Evolutionary conservation across 53 echinoderm and acorn worm species (phyloP), one percentile per base, ranked within the genome.

Genomic region (Luidia sarsii): DNA sequence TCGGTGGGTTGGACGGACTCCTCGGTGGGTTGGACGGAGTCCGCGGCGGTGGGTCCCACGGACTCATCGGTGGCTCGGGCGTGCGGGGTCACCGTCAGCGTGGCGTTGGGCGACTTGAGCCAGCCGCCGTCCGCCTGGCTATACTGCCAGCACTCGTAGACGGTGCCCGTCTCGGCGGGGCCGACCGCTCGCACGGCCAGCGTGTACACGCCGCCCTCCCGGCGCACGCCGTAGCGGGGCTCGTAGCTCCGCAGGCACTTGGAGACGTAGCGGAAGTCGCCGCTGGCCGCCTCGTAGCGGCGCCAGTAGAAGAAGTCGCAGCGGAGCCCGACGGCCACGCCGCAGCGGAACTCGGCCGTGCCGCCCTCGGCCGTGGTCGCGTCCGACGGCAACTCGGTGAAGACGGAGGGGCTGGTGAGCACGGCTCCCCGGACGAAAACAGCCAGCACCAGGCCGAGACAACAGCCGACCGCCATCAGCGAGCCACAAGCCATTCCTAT

Each of bases 121-220:
- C 73, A 73, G 27, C 39, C 41, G 15, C 57, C 57, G 2, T 11
- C 57, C 1, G 15, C 20, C 20, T 70, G 70, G 50, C 39, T 73
- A 57, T 73, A 73, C 57, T 73, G 73, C 73, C 73, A 73, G 56
- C 73, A 73, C 24, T 73, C 73, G 39, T 37, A 73, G 24, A 73
- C 73, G 25, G 57, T 56, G 39, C 73, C 73, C 15, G 21, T 55
- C 19, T 73, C 73, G 16, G 27, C 38, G 8, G 50, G 39, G 29
- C 56, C 39, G 5, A 73, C 73, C 20, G 22, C 56, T 27, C 57
- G 30, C 15, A 73, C 57, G 5, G 13, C 50, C 55, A 73, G 41
- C 5, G 73, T 39, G 24, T 73, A 73, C 25, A 73, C 39, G 56
- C 35, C 56, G 23, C 2, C 73, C 16, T 22, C 39, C 22, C 38